Base-by-base conservation (phyloP, 2,888 invertebrate genomes). In the Cryptus viduatorius region DNA sequence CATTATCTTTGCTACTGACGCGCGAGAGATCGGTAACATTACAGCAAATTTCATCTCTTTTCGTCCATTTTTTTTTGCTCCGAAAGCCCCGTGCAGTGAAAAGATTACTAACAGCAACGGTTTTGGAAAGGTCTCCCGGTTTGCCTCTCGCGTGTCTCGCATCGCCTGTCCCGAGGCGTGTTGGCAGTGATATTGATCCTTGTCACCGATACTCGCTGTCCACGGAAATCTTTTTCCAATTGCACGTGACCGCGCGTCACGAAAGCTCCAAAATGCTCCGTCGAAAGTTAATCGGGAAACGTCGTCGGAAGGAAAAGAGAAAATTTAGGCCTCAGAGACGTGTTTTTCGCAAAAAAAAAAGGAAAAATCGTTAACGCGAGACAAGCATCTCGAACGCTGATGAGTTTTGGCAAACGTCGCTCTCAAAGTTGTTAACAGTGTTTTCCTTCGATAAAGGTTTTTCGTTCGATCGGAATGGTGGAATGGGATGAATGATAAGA, bases 361-460 rank as follows among this genome's bases (percentile, higher is more conserved):
- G 42, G 0, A 29, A 53, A 65, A 14, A 24, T n/a, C 56, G 67
- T 67, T 31, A 77, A 77, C 56, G 31, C 3, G 31, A 31, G 76
- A 46, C 72, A 56, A 56, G 59, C 42, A 16, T 56, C 37, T n/a
- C 8, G 37, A 37, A 8, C 37, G 42, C 14, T 19, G 67, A 82
- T 77, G 65, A 77, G 71, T 67, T 81, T 81, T 46, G 50, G 53
- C 64, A 42, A 37, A 4, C 37, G 4, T 31, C 48, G 76, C 76
- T 69, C 44, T 61, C 78, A 50, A 78, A 71, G 42, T 80, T 59
- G 46, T 67, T 59, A 73, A 50, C 50, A 0, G 72, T 61, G 42
- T 72, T 82, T 59, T 24, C n/a, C 19, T 16, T 56, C 61, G 67
- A 61, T 78, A 73, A 73, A 72, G 29, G 61, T 82, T 82, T 65